Conservation (phyloP, 1,140 invertebrate species). For the Lepidotrigona ventralis region DNA sequence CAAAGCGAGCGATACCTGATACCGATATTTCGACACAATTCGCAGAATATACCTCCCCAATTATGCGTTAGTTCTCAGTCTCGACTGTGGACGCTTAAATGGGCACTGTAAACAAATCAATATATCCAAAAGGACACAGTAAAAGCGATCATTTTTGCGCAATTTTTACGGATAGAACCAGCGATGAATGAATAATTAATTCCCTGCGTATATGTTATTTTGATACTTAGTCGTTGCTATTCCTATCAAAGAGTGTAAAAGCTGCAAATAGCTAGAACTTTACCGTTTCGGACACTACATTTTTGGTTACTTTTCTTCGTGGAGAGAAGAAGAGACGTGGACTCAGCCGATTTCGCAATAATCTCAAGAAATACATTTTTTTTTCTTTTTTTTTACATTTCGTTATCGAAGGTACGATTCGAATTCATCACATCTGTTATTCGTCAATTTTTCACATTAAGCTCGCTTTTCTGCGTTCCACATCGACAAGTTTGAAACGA, state of each 20-base stretch:
- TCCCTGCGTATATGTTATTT: too few species aligned
- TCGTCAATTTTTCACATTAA: neutral
- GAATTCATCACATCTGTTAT: neutral
- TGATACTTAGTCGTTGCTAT: neutral
- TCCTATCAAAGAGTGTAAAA: neutral
- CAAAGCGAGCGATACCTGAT: too few species aligned
- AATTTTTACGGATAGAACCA: neutral
- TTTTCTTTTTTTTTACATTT: neutral
- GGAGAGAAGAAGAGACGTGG: neutral
- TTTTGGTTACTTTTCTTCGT: neutral
- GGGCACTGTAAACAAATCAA: neutral
- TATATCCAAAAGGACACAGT: neutral
- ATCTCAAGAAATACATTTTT: neutral
- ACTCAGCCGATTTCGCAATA: neutral
- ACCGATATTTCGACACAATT: too few species aligned
- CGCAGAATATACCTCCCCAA: too few species aligned
- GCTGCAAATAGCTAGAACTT: neutral
- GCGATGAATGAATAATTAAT: neutral
- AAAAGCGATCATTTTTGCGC: neutral
- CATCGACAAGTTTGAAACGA: neutral
- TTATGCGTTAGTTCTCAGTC: too few species aligned
- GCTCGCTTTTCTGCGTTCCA: neutral
- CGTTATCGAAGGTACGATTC: neutral
- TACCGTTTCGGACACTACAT: slow-evolving; percentile 34
- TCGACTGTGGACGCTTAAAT: too few species aligned